Evolutionary conservation across 1,140 invertebrate genomes (phyloP), one percentile per base, ranked within the genome.

Genomic region (Aricia agestis): DNA sequence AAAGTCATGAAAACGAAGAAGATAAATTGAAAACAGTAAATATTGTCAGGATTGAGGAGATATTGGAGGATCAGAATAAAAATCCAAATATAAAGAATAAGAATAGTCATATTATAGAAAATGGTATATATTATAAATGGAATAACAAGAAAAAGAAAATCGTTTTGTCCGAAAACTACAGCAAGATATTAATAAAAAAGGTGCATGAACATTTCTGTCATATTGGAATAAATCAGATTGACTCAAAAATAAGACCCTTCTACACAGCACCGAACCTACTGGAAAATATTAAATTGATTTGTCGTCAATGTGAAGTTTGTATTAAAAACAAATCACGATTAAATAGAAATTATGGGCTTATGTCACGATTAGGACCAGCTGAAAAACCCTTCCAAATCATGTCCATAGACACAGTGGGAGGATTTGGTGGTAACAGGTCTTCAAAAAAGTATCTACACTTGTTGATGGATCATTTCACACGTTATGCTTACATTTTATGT

Each of bases 121-220:
- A 78, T 72, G 59, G 25, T 52, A 71, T 78, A 67, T 74, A 72
- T 71, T 77, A 72, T 41, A 77, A 73, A 63, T 45, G 66, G 19
- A 66, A 59, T 1, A 71, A 68, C 6, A 72, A 75, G 25, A 67
- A 70, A 18, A 71, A 74, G 68, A 78, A 75, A 71, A 74, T 76
- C 18, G 58, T 78, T 67, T 66, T 78, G 36, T 66, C 71, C 11
- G 74, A 78, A 73, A 70, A 75, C 65, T 72, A 71, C 57, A 76
- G 78, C 67, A 79, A 79, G 70, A 67, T 10, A 19, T 42, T 79
- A 66, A 76, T 79, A 72, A 74, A 78, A 75, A 70, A 75, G 3
- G 42, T 77, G 32, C 78, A 78, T 66, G 57, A 78, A 13, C 17
- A 59, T 61, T 78, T 67, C 45, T 78, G 76, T 70, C 76, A 75